phyloP scores from a whole-genome alignment of 2,888 invertebrate species.

The Archips crataeganus region DNA sequence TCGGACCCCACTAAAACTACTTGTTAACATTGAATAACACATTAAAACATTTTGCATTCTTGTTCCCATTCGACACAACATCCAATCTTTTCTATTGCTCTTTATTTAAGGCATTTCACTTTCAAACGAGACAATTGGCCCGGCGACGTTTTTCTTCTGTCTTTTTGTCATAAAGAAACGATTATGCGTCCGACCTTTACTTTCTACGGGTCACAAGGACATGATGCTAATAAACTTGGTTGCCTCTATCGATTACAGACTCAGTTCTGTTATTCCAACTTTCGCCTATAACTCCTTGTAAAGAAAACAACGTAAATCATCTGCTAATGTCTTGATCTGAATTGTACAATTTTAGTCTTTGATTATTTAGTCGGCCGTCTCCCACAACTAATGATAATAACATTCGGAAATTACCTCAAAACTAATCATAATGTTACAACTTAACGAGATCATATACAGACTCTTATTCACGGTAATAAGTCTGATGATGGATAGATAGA shows the following conservation, averaged over 20 bases:
- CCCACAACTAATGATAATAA: constrained; percentile 14
- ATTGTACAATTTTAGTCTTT: not conserved
- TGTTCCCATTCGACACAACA: constrained; percentile 42
- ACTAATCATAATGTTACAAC: constrained; percentile 11
- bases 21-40: constrained; percentile 34
- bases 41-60: constrained; percentile 34
- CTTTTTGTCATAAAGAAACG: constrained; percentile 62
- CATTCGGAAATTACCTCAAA: constrained; percentile 11
- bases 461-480: constrained; percentile 21
- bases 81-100: constrained; percentile 32
- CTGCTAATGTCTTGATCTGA: not conserved
- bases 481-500: constrained; percentile 33
- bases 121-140: constrained; percentile 60
- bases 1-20: constrained; percentile 28
- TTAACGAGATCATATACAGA: constrained; percentile 32
- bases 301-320: not conserved
- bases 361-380: not conserved
- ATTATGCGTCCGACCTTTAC: constrained; percentile 65
- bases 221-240: constrained; percentile 53
- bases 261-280: constrained; percentile 9
- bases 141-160: constrained; percentile 57
- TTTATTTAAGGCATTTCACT: constrained; percentile 56
- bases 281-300: constrained; percentile 7
- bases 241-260: constrained; percentile 24
- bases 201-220: constrained; percentile 66